Evolutionary conservation across 2,113 vertebrate genomes (phyloP), one percentile per base, ranked within the genome.

Genomic region (Cynoglossus semilaevis): DNA sequence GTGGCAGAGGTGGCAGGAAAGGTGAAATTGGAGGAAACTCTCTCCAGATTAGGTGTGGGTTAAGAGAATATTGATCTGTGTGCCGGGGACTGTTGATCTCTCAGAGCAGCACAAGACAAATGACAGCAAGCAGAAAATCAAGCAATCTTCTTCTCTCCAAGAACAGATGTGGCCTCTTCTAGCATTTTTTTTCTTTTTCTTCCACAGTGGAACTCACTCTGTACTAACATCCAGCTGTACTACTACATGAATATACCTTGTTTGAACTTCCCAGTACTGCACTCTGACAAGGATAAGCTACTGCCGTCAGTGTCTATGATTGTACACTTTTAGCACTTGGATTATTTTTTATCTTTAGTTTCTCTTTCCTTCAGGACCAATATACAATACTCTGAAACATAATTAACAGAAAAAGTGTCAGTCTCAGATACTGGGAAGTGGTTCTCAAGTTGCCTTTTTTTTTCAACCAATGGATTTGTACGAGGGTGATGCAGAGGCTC

Each of bases 51-150:
- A 94, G 92, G 92, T 92, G 93, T 91, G 90, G 94, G 94, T 94
- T 95, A 95, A 95, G 91, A 93, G 94, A 95, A 93, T 96, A 97
- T 97, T 94, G 94, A 98, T 97, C 93, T 92, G 92, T 94, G 92
- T 93, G 93, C 92, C 92, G 92, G 95, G 92, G 95, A 95, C 93
- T 94, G 94, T 96, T 97, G 95, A 96, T 97, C 94, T 94, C 94
- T 94, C 91, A 90, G 93, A 95, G 92, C 90, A 88, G 89, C 89
- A 87, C 87, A 94, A 96, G 95, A 98, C 94, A 97, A 96, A 97
- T 95, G 92, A 92, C 89, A 90, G 92, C 91, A 93, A 95, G 94
- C 91, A 94, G 87, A 93, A 95, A 93, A 94, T 93, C 77, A 90
- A 94, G 90, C 83, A 88, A 53, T 80, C 34, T 62, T 71, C 75